Evolutionary conservation across 2,888 invertebrate species (phyloP).

Genomic region (Polydrusus cervinus): DNA sequence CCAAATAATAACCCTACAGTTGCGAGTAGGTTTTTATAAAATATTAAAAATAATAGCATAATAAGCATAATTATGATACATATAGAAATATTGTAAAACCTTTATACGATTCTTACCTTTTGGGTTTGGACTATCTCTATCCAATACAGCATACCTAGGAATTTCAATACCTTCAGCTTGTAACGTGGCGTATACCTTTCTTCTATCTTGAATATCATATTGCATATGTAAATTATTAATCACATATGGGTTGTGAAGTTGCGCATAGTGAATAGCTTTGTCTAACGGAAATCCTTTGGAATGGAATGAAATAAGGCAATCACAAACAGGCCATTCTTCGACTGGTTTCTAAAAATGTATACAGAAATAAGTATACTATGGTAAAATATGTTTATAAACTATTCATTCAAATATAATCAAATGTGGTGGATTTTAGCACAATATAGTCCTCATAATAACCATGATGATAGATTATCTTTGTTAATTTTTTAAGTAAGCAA

Average conservation of each 20-base stretch:
- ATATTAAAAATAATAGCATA: no score
- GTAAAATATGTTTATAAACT: background rate
- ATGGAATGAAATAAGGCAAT: conserved; percentile 98
- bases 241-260: conserved; percentile 94
- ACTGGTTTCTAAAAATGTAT: conserved; percentile 83
- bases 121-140: conserved; percentile 93
- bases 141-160: conserved; percentile 97
- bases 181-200: conserved; percentile 95
- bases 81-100: no score
- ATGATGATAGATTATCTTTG: no score
- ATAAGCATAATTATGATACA: no score
- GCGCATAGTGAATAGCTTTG: conserved; percentile 97
- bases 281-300: conserved; percentile 98
- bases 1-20: no score
- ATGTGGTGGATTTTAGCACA: no score
- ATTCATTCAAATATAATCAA: no score
- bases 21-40: no score
- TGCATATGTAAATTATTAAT: conserved; percentile 99
- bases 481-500: no score
- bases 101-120: conserved; percentile 76
- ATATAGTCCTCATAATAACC: no score
- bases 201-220: conserved; percentile 95
- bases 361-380: background rate
- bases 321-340: conserved; percentile 98
- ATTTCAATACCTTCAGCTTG: conserved; percentile 97